Evolutionary conservation across 2,797 vertebrate species (phyloP), one percentile per base, ranked within the genome.

Genomic region (Distichodus sexfasciatus): DNA sequence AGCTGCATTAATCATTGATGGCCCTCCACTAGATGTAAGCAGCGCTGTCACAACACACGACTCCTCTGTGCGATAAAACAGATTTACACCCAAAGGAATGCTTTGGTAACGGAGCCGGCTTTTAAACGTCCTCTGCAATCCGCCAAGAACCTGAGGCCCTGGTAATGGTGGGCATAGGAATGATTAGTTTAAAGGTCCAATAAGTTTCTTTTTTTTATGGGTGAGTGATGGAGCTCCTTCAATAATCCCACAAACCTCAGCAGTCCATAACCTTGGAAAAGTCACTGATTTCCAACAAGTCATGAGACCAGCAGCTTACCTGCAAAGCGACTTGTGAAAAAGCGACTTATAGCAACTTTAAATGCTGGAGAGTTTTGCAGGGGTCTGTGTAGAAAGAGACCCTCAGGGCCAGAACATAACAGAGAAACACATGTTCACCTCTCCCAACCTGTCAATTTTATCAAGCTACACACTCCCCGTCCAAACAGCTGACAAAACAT

Each of bases 1-100:
- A 28, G 66, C 67, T 68, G 68, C 76, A 77, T 82, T 77, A 68
- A 71, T 82, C 70, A 79, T 53, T 77, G 71, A 78, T 69, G 72
- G 77, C 79, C 66, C 65, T 72, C 60, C 59, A 79, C 67, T 63
- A 69, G 78, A 71, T 71, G 67, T 21, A 72, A 72, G 79, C 74
- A 82, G 28, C 67, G 19, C 57, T 81, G 76, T 71, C 74, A 71
- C 67, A 74, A 59, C 59, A 67, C 64, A 50, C 63, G 15, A 41
- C 38, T 57, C 60, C 66, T 60, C 26, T 21, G 46, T 66, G 41
- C 61, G 66, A 73, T 78, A 76, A 85, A 83, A 76, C 29, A 23
- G 26, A 70, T 76, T 75, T 61, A 75, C 74, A 70, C 38, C 64
- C 46, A 43, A 28, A 12, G 38, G 19, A 44, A 61, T 76, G 57